Conservation (phyloP, 2,888 invertebrate genomes). For the Pollenia griseotomentosa region DNA sequence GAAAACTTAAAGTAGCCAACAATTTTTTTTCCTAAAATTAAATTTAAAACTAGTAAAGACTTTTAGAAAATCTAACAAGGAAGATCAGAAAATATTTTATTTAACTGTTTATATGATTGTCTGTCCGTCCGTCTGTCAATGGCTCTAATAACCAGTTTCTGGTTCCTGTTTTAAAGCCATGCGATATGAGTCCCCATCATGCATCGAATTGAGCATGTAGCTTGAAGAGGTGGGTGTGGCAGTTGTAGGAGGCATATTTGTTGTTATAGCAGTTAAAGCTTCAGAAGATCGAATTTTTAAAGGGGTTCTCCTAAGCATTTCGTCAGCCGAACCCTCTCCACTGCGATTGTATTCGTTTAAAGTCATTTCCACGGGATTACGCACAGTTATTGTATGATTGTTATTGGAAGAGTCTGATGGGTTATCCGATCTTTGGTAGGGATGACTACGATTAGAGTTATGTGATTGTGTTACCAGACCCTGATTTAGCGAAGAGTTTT, state of each 20-base stretch:
- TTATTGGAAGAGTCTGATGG: conserved; percentile 75
- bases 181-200: conserved; percentile 81
- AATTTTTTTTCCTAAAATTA: conserved; percentile 10
- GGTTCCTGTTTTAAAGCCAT: conserved; percentile 84
- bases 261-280: conserved; percentile 74
- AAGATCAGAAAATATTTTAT: conserved; percentile 24
- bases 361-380: conserved; percentile 83
- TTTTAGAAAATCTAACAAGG: conserved; percentile 34
- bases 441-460: conserved; percentile 75
- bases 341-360: conserved; percentile 83
- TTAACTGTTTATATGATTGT: background rate
- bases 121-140: background rate
- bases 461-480: conserved; percentile 73
- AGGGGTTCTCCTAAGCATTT: conserved; percentile 80
- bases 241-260: conserved; percentile 71
- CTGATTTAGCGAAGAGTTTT: conserved; percentile 41
- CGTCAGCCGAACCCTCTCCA: conserved; percentile 77
- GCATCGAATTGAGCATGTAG: conserved; percentile 78
- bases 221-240: conserved; percentile 48
- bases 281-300: conserved; percentile 81
- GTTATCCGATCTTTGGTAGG: conserved; percentile 77
- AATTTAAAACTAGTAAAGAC: conserved; percentile 48
- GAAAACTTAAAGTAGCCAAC: conserved; percentile 58
- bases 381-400: conserved; percentile 75
- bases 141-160: conserved; percentile 82